phyloP scores from a whole-genome alignment of 1,140 invertebrate species.

The Hormaphis cornu region DNA sequence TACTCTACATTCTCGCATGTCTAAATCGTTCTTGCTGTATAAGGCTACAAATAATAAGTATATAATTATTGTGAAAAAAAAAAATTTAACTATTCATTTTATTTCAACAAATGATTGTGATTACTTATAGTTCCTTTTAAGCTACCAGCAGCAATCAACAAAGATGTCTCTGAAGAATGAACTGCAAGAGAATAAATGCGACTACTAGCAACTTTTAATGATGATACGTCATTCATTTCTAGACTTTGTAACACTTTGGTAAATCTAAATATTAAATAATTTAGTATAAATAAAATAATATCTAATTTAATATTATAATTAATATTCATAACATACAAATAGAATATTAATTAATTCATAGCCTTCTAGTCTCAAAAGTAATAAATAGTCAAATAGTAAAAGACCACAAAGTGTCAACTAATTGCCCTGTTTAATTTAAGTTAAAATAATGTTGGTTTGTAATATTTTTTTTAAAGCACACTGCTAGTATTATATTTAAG shows the following conservation, averaged over 20 bases:
- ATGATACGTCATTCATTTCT: not conserved
- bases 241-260: slow-evolving; percentile 9
- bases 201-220: slow-evolving; percentile 30
- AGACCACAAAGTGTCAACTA: too few species aligned
- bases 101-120: not conserved
- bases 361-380: too few species aligned
- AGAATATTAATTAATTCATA: too few species aligned
- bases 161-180: slow-evolving; percentile 36
- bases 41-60: slow-evolving; percentile 31
- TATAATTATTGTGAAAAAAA: not conserved
- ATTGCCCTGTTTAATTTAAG: too few species aligned
- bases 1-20: slow-evolving; percentile 26
- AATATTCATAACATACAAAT: too few species aligned
- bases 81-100: not conserved
- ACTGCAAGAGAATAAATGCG: slow-evolving; percentile 36
- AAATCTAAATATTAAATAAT: slow-evolving; percentile 21
- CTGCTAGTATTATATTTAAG: too few species aligned
- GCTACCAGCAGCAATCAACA: slow-evolving; percentile 35
- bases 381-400: too few species aligned
- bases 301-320: too few species aligned
- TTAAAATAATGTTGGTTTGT: too few species aligned
- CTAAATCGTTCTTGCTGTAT: slow-evolving; percentile 32
- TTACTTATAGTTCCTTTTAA: slow-evolving; percentile 36
- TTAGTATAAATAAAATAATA: too few species aligned
- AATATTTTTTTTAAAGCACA: too few species aligned